Base-by-base conservation (phyloP, 1,140 invertebrate species). In the Drosophila kikkawai region DNA sequence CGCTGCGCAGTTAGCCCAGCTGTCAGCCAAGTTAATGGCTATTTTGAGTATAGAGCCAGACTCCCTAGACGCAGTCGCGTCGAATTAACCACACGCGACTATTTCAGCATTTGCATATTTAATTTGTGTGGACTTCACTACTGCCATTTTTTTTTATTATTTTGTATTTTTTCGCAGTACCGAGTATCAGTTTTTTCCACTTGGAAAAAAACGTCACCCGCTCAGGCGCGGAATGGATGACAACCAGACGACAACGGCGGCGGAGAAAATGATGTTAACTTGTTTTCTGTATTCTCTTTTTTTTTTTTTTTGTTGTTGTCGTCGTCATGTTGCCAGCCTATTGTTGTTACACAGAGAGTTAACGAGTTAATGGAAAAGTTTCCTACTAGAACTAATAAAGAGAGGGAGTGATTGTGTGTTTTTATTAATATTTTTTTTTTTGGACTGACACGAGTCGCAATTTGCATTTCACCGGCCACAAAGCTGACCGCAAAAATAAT, bases 351-450 rank as follows among this genome's bases (percentile, higher is more conserved):
- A 75, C 39, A 41, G 82, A 66, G 50, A 85, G 75, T 76, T 86
- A 86, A 86, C 82, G 82, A 86, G 82, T 81, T 86, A 86, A 86
- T 86, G 82, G 82, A 86, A 86, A 86, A 82, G 75, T 86, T 86
- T 86, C 44, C 70, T 79, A 76, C 70, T 71, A 74, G 66, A 84
- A 77, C 63, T 51, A 58, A 69, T 65, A 53, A 69, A 58, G 39
- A 69, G 26, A 58, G 32, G 34, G 45, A 34, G 47, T 78, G 67
- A 9, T 32, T 42, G 50, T 26, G 63, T 32, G 13, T 19, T 11
- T 63, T 29, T 53, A 50, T 67, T 63, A 12, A 51, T n/a, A 53
- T 50, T 74, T 67, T 56, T 74, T 67, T 56, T 78, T 82, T 82
- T 61, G 15, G 68, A 41, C 68, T 73, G 70, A 34, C 79, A 81